Evolutionary conservation across 2,113 vertebrate genomes (phyloP).

Genomic region (Engystomops pustulosus): DNA sequence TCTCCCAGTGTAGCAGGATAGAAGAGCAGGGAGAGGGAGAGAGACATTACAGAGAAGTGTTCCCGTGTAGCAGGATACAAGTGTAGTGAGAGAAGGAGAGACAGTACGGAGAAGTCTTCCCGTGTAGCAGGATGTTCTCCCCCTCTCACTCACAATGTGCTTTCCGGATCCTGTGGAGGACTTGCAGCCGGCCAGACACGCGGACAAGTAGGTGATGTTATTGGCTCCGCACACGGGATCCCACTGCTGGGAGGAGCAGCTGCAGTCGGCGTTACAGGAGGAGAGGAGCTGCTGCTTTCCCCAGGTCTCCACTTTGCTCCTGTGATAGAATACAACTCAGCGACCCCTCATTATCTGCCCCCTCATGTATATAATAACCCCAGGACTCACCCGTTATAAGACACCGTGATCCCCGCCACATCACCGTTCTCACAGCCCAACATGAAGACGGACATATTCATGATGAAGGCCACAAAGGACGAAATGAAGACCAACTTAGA

Average conservation of each 20-base stretch:
- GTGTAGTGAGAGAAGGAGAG: no score
- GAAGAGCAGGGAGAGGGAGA: no score
- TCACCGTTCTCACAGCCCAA: background rate
- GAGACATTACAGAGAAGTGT: no score
- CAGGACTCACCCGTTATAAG: constrained; percentile 84
- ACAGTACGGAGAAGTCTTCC: no score
- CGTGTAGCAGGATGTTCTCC: no score
- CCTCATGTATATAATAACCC: background rate
- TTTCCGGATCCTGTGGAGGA: constrained; percentile 71
- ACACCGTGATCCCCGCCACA: constrained; percentile 61
- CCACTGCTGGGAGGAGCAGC: constrained; percentile 82
- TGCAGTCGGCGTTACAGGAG: constrained; percentile 83
- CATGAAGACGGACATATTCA: background rate
- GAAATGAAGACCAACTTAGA: no score
- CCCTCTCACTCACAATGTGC: constrained; percentile 71
- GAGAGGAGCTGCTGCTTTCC: constrained; percentile 71
- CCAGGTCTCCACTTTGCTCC: constrained; percentile 66
- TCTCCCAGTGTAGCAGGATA: no score
- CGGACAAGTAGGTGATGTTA: constrained; percentile 83
- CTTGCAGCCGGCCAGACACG: constrained; percentile 86
- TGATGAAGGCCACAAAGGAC: background rate
- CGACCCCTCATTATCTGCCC: background rate
- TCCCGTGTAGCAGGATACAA: no score
- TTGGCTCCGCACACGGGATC: constrained; percentile 89
- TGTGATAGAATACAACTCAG: constrained; percentile 57